These are phyloP conservation scores for Ctenicera cuprea DNA, from an alignment of 2,888 invertebrate species.

Conservation along the genomic window DNA sequence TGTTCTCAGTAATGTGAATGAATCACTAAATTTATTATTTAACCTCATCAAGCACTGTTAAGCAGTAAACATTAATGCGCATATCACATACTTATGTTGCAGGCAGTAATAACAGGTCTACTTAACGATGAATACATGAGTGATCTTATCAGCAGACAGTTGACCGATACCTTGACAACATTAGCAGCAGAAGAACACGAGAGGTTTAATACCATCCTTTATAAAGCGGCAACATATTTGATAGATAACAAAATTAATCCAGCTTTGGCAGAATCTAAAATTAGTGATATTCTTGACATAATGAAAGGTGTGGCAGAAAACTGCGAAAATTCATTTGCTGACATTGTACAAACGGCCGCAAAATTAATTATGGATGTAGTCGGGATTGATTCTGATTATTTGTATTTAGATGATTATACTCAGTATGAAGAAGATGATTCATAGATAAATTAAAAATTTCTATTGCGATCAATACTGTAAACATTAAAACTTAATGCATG, in stretches of 20 bases:
- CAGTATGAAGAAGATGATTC: background rate
- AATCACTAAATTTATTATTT: too few species aligned
- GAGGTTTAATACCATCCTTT: conserved; percentile 7
- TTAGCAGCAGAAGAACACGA: conserved; percentile 19
- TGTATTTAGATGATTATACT: background rate
- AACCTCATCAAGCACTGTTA: too few species aligned
- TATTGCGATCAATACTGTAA: background rate
- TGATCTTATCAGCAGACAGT: conserved; percentile 40
- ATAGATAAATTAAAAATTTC: background rate
- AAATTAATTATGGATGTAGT: background rate
- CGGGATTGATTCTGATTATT: background rate
- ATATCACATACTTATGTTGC: conserved; percentile 14
- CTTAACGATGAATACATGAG: conserved; percentile 54
- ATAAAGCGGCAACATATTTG: background rate
- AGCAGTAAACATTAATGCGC: too few species aligned
- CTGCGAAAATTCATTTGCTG: background rate
- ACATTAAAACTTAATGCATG: conserved; percentile 3
- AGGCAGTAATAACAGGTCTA: conserved; percentile 51
- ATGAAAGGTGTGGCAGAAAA: background rate
- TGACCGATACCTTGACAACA: conserved; percentile 26
- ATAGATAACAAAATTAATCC: background rate
- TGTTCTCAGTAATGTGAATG: too few species aligned
- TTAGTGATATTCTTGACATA: too few species aligned
- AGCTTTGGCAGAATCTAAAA: background rate
- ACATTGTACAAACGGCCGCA: background rate